Base-by-base conservation (phyloP, 2,888 invertebrate species). In the Alitta virens region DNA sequence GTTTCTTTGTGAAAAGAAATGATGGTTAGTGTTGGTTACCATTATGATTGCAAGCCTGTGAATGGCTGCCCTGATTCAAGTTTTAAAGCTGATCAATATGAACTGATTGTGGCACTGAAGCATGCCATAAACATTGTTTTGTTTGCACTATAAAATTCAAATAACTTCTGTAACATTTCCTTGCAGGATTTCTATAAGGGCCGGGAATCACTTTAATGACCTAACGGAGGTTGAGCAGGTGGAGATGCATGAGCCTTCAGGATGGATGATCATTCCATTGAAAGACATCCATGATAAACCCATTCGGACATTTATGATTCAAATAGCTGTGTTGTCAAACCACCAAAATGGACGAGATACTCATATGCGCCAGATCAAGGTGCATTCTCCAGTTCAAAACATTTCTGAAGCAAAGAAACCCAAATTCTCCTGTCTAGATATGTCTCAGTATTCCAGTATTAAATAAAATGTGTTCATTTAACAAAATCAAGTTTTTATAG, bases 281-380 rank as follows among this genome's bases (percentile, higher is more conserved):
- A 92, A 91, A 83, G 93, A 94, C 79, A 89, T 91, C 55, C 74
- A 73, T 50, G 77, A 92, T 43, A 88, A 90, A 71, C 92, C 94
- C 1, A 91, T 97, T 54, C 87, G 96, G 72, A 94, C 97, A 18
- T 98, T 94, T 78, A 95, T 82, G 79, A 75, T 82, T 40, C 59
- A 82, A 68, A 75, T 82, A 27, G 80, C 79, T 2, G 76, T 82
- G 0, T 88, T 97, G 52, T 94, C 94, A 72, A 99, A 99, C 83
- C 99, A 99, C 83, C 99, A 99, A 82, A 99, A 98, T 84, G 99
- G 99, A 2, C 85, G 99, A 66, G 99, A 99, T 78, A 98, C 98
- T 1, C 99, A 99, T 78, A 92, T 99, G 88, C 86, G 98, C 59
- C 95, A 95, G 83, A 95, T 98, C 64, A 93, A 95, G 83, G 90